A percentile compares a stretch with the other conserved stretches of the same genome.
Evolutionary conservation across 1,140 invertebrate genomes (phyloP).

Genomic region (Panagrolaimus sp.): DNA sequence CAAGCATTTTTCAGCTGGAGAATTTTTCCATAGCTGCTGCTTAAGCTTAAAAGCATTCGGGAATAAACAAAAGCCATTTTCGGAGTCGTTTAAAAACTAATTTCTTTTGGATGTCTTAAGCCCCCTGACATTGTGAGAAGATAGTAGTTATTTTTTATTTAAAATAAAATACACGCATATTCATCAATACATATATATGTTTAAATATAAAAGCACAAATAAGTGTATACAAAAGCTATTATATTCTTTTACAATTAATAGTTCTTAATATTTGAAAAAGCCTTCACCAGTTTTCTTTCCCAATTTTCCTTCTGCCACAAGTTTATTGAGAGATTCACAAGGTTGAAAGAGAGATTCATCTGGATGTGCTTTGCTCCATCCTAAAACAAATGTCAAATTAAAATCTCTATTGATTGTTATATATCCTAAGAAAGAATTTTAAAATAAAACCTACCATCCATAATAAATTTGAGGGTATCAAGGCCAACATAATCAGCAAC

Average conservation of each 20-base stretch:
- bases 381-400: too few species aligned
- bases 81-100: too few species aligned
- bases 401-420: background rate
- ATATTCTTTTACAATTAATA: background rate
- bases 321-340: slow-evolving; percentile 66
- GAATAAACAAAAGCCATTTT: too few species aligned
- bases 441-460: slow-evolving; percentile 60
- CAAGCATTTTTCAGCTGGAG: background rate
- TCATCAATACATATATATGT: too few species aligned
- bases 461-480: slow-evolving; percentile 63
- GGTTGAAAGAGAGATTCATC: slow-evolving; percentile 68
- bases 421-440: background rate
- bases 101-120: too few species aligned
- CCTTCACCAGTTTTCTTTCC: slow-evolving; percentile 78
- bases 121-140: too few species aligned
- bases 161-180: too few species aligned
- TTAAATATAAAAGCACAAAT: too few species aligned
- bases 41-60: too few species aligned
- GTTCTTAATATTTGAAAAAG: slow-evolving; percentile 70
- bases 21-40: background rate
- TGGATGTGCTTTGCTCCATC: slow-evolving; percentile 71
- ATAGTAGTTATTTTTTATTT: too few species aligned
- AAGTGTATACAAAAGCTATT: too few species aligned
- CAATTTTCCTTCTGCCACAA: slow-evolving; percentile 74
- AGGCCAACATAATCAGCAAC: slow-evolving; percentile 63